Evolutionary conservation across 2,113 vertebrate species (phyloP).

Genomic region (Trematocara unimaculatum): DNA sequence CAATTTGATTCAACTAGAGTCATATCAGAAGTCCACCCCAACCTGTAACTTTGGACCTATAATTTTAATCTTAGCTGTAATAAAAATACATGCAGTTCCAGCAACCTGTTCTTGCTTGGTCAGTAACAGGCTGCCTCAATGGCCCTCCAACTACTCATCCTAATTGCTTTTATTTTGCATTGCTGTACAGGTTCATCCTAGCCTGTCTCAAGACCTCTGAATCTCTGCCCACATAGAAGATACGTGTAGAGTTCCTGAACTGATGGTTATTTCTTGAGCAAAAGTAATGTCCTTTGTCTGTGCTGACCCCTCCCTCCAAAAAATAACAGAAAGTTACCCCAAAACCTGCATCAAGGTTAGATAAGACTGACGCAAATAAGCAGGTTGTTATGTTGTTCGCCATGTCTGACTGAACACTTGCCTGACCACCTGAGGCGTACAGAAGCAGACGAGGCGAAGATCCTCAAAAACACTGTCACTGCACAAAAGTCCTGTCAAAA

Average conservation of each 20-base stretch:
- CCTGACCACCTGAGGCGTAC: background rate
- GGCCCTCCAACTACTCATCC: background rate
- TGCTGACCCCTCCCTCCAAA: background rate
- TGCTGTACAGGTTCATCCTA: background rate
- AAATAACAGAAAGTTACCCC: background rate
- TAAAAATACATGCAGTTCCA: background rate
- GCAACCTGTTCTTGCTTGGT: background rate
- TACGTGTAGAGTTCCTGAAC: background rate
- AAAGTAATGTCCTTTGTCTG: background rate
- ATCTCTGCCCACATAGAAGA: background rate
- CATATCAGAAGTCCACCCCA: background rate
- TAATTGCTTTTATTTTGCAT: background rate
- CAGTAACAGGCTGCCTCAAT: background rate
- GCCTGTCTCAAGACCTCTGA: background rate
- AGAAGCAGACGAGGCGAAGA: background rate
- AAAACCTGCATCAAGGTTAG: background rate
- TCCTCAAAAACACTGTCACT: background rate
- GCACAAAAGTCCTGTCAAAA: background rate
- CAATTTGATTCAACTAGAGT: background rate
- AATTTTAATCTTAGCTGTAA: background rate
- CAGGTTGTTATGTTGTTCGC: background rate
- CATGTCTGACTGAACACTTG: background rate
- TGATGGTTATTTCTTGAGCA: background rate
- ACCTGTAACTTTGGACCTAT: background rate
- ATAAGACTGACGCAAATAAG: background rate